These are phyloP conservation scores for Acrocephalus scirpaceus DNA, from an alignment of 2,797 vertebrate species.

Conservation along the genomic window DNA sequence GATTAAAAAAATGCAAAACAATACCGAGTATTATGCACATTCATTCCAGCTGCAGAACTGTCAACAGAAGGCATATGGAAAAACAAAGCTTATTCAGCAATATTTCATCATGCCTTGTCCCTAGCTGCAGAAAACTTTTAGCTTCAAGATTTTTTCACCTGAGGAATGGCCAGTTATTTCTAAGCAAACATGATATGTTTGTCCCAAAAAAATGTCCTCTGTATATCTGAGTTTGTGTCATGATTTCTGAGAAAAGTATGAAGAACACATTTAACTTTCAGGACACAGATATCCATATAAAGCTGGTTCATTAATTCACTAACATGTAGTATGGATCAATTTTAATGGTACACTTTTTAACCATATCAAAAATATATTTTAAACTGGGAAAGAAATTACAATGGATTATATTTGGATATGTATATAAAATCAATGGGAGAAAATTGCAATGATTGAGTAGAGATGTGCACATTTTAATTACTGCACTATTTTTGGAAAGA, in stretches of 20 bases:
- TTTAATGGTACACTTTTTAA: neutral
- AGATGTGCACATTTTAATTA: neutral
- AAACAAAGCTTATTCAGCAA: constrained; percentile 51
- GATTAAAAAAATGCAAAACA: constrained; percentile 52
- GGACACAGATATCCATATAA: neutral
- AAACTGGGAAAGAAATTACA: neutral
- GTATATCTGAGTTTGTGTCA: neutral
- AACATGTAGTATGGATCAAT: neutral
- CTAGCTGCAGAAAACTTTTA: neutral
- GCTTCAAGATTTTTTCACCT: neutral
- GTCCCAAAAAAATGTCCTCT: neutral
- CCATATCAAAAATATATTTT: neutral
- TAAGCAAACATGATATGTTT: neutral
- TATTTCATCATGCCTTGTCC: constrained; percentile 18
- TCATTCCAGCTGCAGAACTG: constrained; percentile 41
- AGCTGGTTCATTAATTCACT: neutral
- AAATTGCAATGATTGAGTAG: neutral
- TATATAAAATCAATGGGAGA: neutral
- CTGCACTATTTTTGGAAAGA: neutral
- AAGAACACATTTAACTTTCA: neutral
- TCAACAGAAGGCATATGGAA: constrained; percentile 25
- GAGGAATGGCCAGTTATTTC: neutral
- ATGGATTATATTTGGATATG: neutral
- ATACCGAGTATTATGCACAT: neutral
- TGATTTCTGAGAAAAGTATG: neutral